Conservation (phyloP, 2,797 vertebrate species). For the Acipenser transmontanus region DNA sequence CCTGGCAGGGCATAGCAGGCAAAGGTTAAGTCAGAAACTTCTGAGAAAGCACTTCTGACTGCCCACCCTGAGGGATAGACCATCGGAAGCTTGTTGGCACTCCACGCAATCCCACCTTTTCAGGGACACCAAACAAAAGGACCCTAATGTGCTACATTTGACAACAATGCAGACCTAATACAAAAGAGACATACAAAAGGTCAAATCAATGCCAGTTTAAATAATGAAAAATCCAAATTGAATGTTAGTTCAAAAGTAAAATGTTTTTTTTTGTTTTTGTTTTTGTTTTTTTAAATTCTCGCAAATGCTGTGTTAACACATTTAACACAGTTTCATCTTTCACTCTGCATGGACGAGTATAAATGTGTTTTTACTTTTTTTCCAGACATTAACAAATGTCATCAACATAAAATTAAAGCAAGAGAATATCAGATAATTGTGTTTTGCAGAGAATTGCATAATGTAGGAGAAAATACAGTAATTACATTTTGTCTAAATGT, state of each 20-base stretch:
- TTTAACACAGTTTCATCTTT: background rate
- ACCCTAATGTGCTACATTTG: slow-evolving; percentile 29
- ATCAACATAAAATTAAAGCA: too few relatives aligned
- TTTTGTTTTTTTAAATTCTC: background rate
- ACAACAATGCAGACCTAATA: slow-evolving; percentile 29
- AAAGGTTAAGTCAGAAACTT: slow-evolving; percentile 84
- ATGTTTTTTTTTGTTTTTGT: background rate
- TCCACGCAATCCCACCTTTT: slow-evolving; percentile 44
- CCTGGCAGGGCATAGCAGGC: slow-evolving; percentile 72
- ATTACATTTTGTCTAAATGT: too few relatives aligned
- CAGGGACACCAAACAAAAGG: slow-evolving; percentile 39
- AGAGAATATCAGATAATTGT: too few relatives aligned
- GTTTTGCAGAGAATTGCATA: too few relatives aligned
- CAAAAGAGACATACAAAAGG: slow-evolving; percentile 19
- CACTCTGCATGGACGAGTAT: background rate
- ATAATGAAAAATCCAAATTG: slow-evolving; percentile 14
- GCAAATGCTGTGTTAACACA: background rate
- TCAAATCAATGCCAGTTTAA: slow-evolving; percentile 20
- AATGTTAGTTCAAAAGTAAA: slow-evolving; percentile 7
- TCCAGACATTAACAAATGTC: too few relatives aligned
- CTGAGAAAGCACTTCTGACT: slow-evolving; percentile 64
- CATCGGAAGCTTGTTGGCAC: slow-evolving; percentile 39
- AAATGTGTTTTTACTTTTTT: background rate
- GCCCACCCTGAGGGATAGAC: slow-evolving; percentile 57
- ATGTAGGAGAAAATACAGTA: too few relatives aligned